Conservation (phyloP, 1,140 invertebrate genomes). For the Yoshiicerus persimilis region DNA sequence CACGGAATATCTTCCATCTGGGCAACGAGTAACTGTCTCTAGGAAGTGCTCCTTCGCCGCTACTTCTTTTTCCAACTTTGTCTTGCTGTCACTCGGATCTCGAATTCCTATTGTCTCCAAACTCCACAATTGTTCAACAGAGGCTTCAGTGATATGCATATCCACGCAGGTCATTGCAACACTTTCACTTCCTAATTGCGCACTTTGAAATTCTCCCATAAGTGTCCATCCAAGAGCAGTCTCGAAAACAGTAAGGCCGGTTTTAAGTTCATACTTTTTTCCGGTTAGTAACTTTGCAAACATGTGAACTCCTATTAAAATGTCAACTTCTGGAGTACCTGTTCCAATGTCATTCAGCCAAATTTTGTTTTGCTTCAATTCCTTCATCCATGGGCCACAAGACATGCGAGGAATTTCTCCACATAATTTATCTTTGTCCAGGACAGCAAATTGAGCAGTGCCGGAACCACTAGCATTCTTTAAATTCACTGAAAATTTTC, state of each 20-base stretch:
- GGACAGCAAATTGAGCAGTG: background rate
- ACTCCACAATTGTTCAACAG: conserved; percentile 52
- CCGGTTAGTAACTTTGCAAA: conserved; percentile 45
- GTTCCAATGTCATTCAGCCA: conserved; percentile 2
- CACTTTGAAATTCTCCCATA: conserved; percentile 47
- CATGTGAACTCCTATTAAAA: conserved; percentile 21
- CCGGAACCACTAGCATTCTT: background rate
- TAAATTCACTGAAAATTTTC: background rate
- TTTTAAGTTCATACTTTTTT: conserved; percentile 39
- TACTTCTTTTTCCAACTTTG: conserved; percentile 26
- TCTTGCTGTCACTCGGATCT: conserved; percentile 35
- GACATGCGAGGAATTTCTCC: background rate
- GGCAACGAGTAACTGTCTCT: conserved; percentile 2
- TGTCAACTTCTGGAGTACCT: background rate
- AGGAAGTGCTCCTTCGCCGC: conserved; percentile 32
- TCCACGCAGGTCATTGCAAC: background rate
- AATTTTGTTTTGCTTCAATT: background rate
- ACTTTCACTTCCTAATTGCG: background rate
- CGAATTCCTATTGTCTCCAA: conserved; percentile 50
- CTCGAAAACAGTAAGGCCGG: conserved; percentile 52
- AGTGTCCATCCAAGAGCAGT: conserved; percentile 53
- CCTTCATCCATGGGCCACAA: conserved; percentile 8
- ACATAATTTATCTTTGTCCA: background rate
- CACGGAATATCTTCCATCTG: conserved; percentile 28
- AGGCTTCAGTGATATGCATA: background rate